Conservation (phyloP, 2,113 vertebrate species). For the Psephotus haematonotus region DNA sequence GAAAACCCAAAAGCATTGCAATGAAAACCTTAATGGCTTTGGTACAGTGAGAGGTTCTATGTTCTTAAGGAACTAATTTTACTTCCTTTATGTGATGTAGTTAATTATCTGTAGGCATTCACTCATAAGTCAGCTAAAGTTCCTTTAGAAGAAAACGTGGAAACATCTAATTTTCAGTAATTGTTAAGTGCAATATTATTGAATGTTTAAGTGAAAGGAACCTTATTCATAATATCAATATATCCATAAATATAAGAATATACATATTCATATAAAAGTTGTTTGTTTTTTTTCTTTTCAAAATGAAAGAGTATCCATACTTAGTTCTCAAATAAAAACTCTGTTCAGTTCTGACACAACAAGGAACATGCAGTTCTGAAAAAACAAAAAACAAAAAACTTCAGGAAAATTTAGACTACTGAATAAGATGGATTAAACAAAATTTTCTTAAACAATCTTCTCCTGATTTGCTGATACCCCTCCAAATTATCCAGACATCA, state of each 20-base stretch:
- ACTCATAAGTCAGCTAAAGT: not conserved
- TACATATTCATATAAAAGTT: not conserved
- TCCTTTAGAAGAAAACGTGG: not conserved
- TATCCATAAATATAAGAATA: not conserved
- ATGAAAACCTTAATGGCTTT: not conserved
- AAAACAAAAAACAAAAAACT: not conserved
- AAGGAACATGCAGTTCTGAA: not conserved
- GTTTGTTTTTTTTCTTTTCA: not conserved
- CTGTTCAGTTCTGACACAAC: accelerated
- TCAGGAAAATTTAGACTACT: not conserved
- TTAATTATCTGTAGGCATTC: not conserved
- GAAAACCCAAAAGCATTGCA: not conserved
- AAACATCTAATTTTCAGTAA: not conserved
- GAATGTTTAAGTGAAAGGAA: not conserved
- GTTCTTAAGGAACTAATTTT: not conserved
- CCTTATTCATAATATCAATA: not conserved
- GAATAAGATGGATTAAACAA: not conserved
- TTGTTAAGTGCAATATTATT: not conserved
- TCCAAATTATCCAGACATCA: accelerated
- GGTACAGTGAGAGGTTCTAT: not conserved
- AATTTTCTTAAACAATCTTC: not conserved
- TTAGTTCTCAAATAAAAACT: not conserved
- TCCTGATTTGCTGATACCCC: not conserved
- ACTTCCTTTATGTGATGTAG: not conserved
- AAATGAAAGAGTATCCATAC: not conserved